Evolutionary conservation across 2,888 invertebrate species (phyloP).

Genomic region (Argyresthia goedartella): DNA sequence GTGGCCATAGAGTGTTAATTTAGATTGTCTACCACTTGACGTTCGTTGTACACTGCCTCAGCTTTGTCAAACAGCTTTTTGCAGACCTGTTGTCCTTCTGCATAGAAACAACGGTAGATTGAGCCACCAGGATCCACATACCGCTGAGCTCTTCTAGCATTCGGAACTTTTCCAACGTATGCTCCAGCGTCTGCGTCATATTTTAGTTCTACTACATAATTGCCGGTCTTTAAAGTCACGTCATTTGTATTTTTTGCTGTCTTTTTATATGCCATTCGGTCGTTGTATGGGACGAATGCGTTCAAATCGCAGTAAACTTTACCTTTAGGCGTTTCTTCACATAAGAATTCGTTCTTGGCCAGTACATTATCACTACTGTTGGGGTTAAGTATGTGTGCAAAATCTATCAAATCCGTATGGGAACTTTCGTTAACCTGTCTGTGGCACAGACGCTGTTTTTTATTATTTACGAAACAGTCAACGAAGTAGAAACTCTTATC

Average conservation of each 20-base stretch:
- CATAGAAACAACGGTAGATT: slow-evolving; percentile 45
- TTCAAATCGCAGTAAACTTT: slow-evolving; percentile 43
- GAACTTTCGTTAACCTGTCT: slow-evolving; percentile 31
- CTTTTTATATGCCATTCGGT: slow-evolving; percentile 28
- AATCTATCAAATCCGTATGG: slow-evolving; percentile 37
- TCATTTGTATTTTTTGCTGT: slow-evolving; percentile 23
- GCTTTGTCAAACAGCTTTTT: slow-evolving; percentile 22
- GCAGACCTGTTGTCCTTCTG: slow-evolving; percentile 49
- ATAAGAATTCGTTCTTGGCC: slow-evolving; percentile 53
- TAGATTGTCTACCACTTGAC: no score
- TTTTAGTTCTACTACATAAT: slow-evolving; percentile 26
- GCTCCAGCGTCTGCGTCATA: slow-evolving; percentile 11
- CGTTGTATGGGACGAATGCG: slow-evolving; percentile 31
- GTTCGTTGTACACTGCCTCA: no score
- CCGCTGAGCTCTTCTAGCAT: slow-evolving; percentile 13
- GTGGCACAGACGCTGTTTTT: slow-evolving; percentile 45
- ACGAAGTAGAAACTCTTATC: slow-evolving; percentile 42
- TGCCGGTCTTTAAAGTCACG: slow-evolving; percentile 38
- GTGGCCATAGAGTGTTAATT: no score
- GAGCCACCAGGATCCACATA: slow-evolving; percentile 36
- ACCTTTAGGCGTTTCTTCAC: slow-evolving; percentile 34
- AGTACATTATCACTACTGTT: slow-evolving; percentile 26
- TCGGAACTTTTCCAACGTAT: no score
- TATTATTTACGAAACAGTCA: slow-evolving; percentile 49
- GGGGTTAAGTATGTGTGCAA: slow-evolving; percentile 39